Conservation (phyloP, 1,140 invertebrate species). For the Pinna nobilis region DNA sequence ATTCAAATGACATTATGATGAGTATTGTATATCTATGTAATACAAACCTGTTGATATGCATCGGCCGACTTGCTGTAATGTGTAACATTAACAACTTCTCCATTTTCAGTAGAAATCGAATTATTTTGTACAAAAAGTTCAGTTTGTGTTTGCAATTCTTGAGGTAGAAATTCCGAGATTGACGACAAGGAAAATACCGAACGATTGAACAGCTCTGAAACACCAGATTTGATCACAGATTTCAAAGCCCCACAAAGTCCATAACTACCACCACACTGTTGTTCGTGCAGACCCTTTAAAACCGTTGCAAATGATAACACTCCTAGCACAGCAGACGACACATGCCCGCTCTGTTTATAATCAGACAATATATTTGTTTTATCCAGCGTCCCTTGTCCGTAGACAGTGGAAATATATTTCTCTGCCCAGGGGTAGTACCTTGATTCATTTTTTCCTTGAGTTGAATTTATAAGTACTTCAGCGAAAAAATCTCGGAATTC, state of each 20-base stretch:
- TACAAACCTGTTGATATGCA: too few species aligned
- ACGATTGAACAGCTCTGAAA: not conserved
- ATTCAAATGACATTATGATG: too few species aligned
- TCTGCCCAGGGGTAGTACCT: constrained; percentile 6
- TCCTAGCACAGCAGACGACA: constrained; percentile 16
- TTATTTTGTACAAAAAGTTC: too few species aligned
- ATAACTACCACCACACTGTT: constrained; percentile 2
- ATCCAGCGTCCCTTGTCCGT: too few species aligned
- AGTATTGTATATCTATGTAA: too few species aligned
- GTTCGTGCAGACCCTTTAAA: constrained; percentile 7
- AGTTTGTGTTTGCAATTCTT: not conserved
- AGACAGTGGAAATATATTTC: constrained; percentile 21
- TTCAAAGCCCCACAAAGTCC: constrained; percentile 3
- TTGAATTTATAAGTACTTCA: not conserved
- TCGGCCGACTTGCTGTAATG: too few species aligned
- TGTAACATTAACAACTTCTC: too few species aligned
- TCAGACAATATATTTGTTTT: not conserved
- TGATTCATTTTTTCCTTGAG: not conserved
- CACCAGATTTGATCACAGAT: not conserved
- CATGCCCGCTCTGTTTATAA: not conserved
- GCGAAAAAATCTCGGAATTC: constrained; percentile 31
- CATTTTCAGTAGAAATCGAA: too few species aligned
- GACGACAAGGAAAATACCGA: not conserved
- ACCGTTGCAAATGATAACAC: constrained; percentile 22
- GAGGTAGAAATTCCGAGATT: not conserved